These are phyloP conservation scores for Cylindroiulus punctatus DNA, from an alignment of 2,888 invertebrate species.

Conservation along the genomic window DNA sequence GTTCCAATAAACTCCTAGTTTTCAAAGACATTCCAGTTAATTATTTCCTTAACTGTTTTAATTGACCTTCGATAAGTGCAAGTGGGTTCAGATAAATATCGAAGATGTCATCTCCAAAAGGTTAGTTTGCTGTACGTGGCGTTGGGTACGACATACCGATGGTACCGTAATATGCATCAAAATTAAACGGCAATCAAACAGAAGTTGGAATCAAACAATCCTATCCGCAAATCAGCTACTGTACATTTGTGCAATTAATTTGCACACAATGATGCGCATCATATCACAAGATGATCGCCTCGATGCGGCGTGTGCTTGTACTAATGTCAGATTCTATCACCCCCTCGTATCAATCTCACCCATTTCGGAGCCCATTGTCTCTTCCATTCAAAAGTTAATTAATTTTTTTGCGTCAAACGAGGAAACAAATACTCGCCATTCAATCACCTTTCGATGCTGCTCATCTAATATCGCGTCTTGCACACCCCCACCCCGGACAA, in stretches of 20 bases:
- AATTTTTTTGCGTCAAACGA: not conserved
- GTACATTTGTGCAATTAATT: not conserved
- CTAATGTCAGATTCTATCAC: not conserved
- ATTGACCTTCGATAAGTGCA: too few species aligned
- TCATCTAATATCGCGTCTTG: not conserved
- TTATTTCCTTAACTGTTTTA: too few species aligned
- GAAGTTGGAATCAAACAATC: not conserved
- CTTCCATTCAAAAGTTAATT: conserved; percentile 2
- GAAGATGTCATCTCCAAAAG: not conserved
- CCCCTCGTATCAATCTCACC: not conserved
- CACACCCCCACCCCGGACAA: not conserved
- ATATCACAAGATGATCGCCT: not conserved
- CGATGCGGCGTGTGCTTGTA: not conserved
- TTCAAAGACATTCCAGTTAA: too few species aligned
- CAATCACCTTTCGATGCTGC: not conserved
- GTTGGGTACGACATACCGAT: not conserved
- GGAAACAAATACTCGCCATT: not conserved
- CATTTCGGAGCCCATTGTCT: not conserved
- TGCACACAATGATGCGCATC: conserved; percentile 19
- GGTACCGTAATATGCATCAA: not conserved
- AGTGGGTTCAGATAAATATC: too few species aligned
- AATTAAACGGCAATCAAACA: not conserved
- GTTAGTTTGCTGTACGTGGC: not conserved
- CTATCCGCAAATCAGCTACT: not conserved
- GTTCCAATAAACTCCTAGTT: too few species aligned